Evolutionary conservation across 1,140 invertebrate species (phyloP), one percentile per base, ranked within the genome.

Genomic region (Euglossa dilemma): DNA sequence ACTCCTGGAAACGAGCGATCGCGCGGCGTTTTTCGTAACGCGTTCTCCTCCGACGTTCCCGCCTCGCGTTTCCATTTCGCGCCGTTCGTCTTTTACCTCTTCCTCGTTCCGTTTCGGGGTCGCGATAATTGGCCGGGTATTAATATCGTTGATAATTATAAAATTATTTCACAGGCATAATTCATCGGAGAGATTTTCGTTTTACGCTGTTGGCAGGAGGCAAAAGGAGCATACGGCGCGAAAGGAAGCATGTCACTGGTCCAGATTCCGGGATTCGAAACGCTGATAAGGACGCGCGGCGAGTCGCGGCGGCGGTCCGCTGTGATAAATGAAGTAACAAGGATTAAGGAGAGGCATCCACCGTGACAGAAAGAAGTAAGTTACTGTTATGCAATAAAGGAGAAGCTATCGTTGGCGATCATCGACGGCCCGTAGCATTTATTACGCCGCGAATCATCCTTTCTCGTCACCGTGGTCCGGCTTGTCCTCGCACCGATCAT

Each of bases 361-460:
- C 59, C 66, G 72, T 64, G 71, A 80, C 83, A 78, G 70, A 47
- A 87, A 87, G 82, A 85, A 85, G 47, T 81, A 78, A 79, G 73
- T 87, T 87, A 88, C 85, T 87, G 77, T 88, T 88, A 88, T 84
- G 85, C 85, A 88, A 87, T 85, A 80, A 87, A 84, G 86, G 86
- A 84, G 67, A 63, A 78, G 56, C 85, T 87, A 87, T 88, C 82
- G 50, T 61, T 36, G 47, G 47, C 57, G 36, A 77, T 57, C 77
- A 80, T 87, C 78, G 81, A 59, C 71, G 59, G 59, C 45, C 36
- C 57, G 76, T 52, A 67, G 71, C 80, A 76, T 57, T 72, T 76
- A 78, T 52, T 66, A 75, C 54, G 23, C 36, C 74, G 80, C 63
- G n/a, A 84, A 72, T 83, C 75, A 50, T 67, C 9, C 72, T 80